Evolutionary conservation across 2,888 invertebrate species (phyloP).

Genomic region (Conomelus anceps): DNA sequence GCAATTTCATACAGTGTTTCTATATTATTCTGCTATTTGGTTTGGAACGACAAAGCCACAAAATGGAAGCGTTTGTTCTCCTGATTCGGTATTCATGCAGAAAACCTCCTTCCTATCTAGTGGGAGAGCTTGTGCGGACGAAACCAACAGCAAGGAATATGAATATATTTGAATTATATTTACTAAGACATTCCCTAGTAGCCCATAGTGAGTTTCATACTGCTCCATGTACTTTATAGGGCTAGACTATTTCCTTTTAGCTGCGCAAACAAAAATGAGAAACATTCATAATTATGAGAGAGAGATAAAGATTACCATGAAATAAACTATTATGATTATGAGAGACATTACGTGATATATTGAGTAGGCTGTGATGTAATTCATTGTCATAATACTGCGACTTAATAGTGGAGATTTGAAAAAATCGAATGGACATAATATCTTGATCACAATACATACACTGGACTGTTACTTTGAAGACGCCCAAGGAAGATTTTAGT

Average conservation of each 20-base stretch:
- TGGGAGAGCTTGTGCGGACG: not conserved
- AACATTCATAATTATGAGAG: too few species aligned
- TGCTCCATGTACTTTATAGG: not conserved
- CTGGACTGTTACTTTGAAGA: too few species aligned
- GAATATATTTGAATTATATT: not conserved
- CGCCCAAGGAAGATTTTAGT: too few species aligned
- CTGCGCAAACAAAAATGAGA: not conserved
- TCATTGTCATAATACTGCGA: too few species aligned
- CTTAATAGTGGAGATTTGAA: too few species aligned
- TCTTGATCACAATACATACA: too few species aligned
- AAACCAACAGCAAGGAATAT: not conserved
- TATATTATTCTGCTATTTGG: not conserved
- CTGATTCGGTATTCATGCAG: not conserved
- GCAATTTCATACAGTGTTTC: not conserved
- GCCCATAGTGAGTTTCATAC: not conserved
- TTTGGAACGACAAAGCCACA: not conserved
- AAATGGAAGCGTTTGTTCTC: not conserved
- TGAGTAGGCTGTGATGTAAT: too few species aligned
- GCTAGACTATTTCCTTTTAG: not conserved
- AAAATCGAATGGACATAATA: too few species aligned
- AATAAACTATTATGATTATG: too few species aligned
- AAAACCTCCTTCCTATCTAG: not conserved
- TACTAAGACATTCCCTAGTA: not conserved
- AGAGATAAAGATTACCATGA: too few species aligned
- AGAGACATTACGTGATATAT: too few species aligned